Conservation (phyloP, 1,140 invertebrate genomes). For the Vollenhovia emeryi region DNA sequence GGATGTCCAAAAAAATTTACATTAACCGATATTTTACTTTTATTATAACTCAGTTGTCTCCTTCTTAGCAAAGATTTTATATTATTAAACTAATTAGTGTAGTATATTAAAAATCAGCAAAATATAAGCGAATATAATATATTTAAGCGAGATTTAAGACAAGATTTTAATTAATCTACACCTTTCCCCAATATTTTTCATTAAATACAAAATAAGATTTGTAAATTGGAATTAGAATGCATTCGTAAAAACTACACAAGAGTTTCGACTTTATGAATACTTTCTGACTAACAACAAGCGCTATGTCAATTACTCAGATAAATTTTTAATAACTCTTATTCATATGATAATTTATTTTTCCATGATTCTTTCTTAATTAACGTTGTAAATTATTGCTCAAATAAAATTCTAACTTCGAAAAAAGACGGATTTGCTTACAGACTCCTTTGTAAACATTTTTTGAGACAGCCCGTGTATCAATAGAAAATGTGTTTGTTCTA, state of each 20-base stretch:
- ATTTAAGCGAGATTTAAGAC: neutral
- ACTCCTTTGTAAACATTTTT: neutral
- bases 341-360: neutral
- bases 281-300: too few species aligned
- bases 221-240: neutral
- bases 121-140: neutral
- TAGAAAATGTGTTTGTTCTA: conserved; percentile 22
- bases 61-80: neutral
- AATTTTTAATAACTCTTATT: neutral
- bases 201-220: neutral
- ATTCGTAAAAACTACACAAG: neutral
- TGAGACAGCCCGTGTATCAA: neutral
- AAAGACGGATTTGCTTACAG: neutral
- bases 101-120: neutral
- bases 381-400: neutral
- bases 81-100: neutral
- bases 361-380: neutral
- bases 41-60: neutral
- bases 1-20: conserved; percentile 3
- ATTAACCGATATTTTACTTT: neutral
- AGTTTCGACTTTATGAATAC: neutral
- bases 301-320: neutral
- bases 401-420: neutral
- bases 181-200: neutral
- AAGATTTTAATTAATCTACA: neutral